Percentiles rank a stretch among this genome's conserved stretches.
phyloP scores from a whole-genome alignment of 2,888 invertebrate genomes.

The Campopleginae sp. region DNA sequence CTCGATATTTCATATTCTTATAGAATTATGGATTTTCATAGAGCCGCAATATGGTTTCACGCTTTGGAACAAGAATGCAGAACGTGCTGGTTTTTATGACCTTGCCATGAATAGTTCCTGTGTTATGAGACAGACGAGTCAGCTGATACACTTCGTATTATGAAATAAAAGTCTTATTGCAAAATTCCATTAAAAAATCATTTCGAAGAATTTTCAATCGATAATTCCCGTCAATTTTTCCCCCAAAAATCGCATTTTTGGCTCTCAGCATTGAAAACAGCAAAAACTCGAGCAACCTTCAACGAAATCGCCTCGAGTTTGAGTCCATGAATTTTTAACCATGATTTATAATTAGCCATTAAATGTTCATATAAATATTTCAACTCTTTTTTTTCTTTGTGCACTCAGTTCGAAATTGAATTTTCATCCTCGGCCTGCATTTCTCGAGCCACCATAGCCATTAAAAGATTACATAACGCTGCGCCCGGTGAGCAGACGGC shows the following conservation, averaged over 20 bases:
- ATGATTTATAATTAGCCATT: background rate
- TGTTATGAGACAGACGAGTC: constrained; percentile 68
- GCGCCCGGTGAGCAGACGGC: constrained; percentile 70
- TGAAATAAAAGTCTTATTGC: background rate
- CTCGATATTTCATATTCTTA: background rate
- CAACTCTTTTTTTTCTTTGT: background rate
- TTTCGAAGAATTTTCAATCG: background rate
- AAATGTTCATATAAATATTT: background rate
- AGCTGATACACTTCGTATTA: constrained; percentile 27
- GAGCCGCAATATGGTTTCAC: constrained; percentile 2
- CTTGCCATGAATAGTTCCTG: constrained; percentile 72
- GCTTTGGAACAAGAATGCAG: constrained; percentile 59
- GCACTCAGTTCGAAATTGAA: background rate
- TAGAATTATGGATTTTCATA: constrained; percentile 8
- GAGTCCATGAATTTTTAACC: background rate
- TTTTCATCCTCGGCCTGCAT: constrained; percentile 23
- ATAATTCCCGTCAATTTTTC: background rate
- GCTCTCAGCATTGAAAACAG: background rate
- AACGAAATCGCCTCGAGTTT: background rate
- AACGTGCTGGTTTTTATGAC: constrained; percentile 65
- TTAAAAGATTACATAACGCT: constrained; percentile 77
- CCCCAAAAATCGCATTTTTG: background rate
- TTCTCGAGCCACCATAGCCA: constrained; percentile 77
- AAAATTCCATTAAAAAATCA: background rate
- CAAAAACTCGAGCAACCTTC: background rate